Percentiles rank a stretch among this genome's conserved stretches.
Conservation (phyloP, 2,888 invertebrate species). For the Hypena proboscidalis region DNA sequence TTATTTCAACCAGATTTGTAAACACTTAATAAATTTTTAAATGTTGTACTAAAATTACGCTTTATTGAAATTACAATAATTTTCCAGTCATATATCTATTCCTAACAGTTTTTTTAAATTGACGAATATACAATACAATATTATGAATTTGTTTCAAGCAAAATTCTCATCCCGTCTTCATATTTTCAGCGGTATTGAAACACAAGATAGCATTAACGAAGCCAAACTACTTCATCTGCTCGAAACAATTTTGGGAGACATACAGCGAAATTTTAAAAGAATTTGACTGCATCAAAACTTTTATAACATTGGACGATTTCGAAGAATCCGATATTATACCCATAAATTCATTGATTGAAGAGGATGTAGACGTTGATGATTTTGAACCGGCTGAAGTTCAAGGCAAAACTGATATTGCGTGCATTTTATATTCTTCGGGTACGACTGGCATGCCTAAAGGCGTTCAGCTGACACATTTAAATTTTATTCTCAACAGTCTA, state of each 20-base stretch:
- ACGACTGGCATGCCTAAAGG: constrained; percentile 89
- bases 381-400: constrained; percentile 78
- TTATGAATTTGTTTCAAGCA: too few relatives aligned
- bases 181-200: constrained; percentile 84
- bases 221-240: constrained; percentile 88
- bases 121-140: background rate
- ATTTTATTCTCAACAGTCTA: constrained; percentile 72
- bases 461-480: constrained; percentile 86
- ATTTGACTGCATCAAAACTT: constrained; percentile 55
- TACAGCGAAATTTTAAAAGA: constrained; percentile 55
- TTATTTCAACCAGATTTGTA: constrained; percentile 32
- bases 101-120: too few relatives aligned
- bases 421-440: constrained; percentile 88
- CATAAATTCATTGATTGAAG: constrained; percentile 49
- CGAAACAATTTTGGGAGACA: constrained; percentile 76
- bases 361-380: constrained; percentile 50
- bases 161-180: background rate
- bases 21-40: constrained; percentile 28
- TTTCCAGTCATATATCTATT: too few relatives aligned
- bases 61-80: background rate
- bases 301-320: constrained; percentile 56
- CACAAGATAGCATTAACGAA: constrained; percentile 88
- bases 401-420: constrained; percentile 60
- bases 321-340: constrained; percentile 43
- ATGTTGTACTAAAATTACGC: too few relatives aligned